Evolutionary conservation across 2,888 invertebrate species (phyloP), one percentile per base, ranked within the genome.

Genomic region (Heliconius aoede): DNA sequence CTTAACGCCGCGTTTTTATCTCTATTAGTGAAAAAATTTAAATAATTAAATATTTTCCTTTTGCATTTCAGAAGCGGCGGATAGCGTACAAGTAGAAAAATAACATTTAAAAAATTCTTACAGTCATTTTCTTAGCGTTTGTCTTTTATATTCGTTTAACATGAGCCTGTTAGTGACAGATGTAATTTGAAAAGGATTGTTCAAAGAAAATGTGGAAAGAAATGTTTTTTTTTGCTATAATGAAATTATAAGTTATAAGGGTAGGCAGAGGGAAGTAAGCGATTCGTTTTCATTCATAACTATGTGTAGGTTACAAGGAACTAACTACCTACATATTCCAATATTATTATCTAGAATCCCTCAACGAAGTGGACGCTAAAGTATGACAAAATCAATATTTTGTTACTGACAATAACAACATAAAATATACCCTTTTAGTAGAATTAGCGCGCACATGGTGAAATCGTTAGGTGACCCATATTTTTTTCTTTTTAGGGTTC

Each of bases 171-270:
- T 51, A 21, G 68, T 69, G 68, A 51, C 68, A 69, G 68, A 51
- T 69, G 51, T 69, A 69, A 69, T 69, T 69, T 69, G n/a, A 69
- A 69, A 51, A 69, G 68, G 68, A 51, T 51, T 51, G 68, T 51
- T 69, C 51, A 30, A 21, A 9, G 51, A 69, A 30, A 68, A 28
- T 28, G 46, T 51, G 68, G 21, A 46, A 46, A 11, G 5, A 28
- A 68, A 36, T 24, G 5, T 9, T 68, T 46, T 9, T 68, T 46
- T 68, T 28, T 46, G 26, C 24, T 67, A 24, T 65, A 18, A 46
- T 46, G 46, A 46, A 36, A 65, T 36, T 15, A 65, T 15, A 15
- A 60, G 15, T 60, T 46, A 18, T 46, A 51, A 9, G 21, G 51
- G 21, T 9, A 51, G 9, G 51, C 51, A 51, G 21, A 51, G 21